Base-by-base conservation (phyloP, 2,797 vertebrate species). In the Arctocebus calabarensis region DNA sequence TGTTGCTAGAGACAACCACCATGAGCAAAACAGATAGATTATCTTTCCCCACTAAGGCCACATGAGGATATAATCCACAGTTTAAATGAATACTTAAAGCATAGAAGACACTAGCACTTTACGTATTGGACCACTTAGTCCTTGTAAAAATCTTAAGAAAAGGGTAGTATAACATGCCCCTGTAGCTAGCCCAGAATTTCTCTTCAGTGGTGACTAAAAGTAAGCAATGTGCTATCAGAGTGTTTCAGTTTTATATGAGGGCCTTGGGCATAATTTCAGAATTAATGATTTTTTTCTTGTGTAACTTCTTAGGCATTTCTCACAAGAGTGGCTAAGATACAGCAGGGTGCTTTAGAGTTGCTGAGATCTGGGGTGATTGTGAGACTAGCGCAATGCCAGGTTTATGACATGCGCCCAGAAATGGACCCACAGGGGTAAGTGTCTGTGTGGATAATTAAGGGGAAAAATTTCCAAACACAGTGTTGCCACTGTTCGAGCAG, bases 401-500 rank as follows among this genome's bases (percentile, higher is more conserved):
- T 99, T 90, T 99, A 99, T 83, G 99, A 99, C 98, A 99, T 99
- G 99, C 97, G 99, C 7, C 99, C 99, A 0, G 99, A 99, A 97
- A 99, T 98, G 20, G 99, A 99, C 79, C 98, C 99, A 0, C 99
- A 99, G 95, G 99, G 99, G 99, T 99, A 97, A 97, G 98, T 96
- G 66, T 64, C 88, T 20, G 17, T 22, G 4, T 1, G 45, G 37
- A 32, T 88, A 61, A 29, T 59, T 75, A 83, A 55, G 32, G 89
- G 17, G 22, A 77, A 84, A 61, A 71, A 74, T 52, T 43, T 88
- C 17, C 17, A 83, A 86, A 32, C n/a, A 34, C 62, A 55, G 52
- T 92, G 66, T 94, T 77, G 2, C 27, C 37, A 43, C 87, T 90
- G 77, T 48, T 45, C 40, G 45, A n/a, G 79, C 57, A 95, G 11